Evolutionary conservation across 2,888 invertebrate genomes (phyloP).

Genomic region (Scaptodrosophila latifasciaeformis): DNA sequence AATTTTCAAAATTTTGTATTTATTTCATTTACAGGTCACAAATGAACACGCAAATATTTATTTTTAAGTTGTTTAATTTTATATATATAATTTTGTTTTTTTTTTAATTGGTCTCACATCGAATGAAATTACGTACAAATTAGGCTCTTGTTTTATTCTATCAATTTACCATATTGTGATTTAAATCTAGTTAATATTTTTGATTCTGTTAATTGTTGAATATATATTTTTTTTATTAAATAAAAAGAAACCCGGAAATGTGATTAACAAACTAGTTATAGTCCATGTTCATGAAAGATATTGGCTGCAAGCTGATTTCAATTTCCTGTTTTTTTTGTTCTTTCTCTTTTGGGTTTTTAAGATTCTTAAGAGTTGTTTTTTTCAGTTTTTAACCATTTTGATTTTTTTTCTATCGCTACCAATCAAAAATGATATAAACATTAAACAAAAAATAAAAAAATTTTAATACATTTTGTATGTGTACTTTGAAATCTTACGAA

Average conservation of each 20-base stretch:
- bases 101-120: slow-evolving; percentile 52
- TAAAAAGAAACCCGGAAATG: neutral
- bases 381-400: slow-evolving; percentile 27
- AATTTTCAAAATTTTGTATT: neutral
- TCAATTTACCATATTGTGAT: neutral
- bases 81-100: slow-evolving; percentile 22
- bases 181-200: slow-evolving; percentile 1
- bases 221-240: neutral
- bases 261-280: neutral
- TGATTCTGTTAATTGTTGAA: neutral
- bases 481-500: slow-evolving; percentile 33
- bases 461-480: slow-evolving; percentile 17
- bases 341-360: too few species aligned
- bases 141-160: slow-evolving; percentile 32
- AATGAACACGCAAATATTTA: slow-evolving; percentile 39
- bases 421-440: too few species aligned
- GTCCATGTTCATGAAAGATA: neutral
- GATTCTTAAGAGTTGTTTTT: too few species aligned
- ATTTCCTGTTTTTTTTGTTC: neutral
- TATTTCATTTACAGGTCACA: slow-evolving; percentile 37
- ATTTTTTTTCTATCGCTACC: slow-evolving; percentile 45
- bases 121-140: slow-evolving; percentile 48
- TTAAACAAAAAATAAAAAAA: slow-evolving; percentile 27
- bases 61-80: slow-evolving; percentile 38
- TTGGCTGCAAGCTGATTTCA: neutral